Conservation (phyloP, 2,113 vertebrate genomes). For the Mohoua ochrocephala region DNA sequence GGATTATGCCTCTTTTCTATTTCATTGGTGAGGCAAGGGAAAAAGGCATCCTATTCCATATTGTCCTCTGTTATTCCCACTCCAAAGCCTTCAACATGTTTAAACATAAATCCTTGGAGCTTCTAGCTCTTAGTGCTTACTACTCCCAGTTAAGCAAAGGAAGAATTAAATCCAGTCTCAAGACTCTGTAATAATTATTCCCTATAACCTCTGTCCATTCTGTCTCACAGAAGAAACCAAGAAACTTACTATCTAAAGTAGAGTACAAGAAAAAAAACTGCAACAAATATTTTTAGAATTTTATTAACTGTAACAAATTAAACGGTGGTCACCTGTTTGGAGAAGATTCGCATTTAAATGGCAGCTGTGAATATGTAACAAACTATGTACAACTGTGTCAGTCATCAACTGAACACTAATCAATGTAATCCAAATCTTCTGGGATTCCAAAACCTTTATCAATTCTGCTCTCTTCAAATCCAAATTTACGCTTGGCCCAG, state of each 20-base stretch:
- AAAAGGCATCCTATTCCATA: neutral
- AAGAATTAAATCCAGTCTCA: neutral
- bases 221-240: neutral
- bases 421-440: slow-evolving; percentile 95
- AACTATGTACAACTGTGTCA: slow-evolving; percentile 11
- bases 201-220: neutral
- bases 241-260: neutral
- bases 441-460: slow-evolving; percentile 97
- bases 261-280: neutral
- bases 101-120: neutral
- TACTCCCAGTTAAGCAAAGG: neutral
- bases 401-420: slow-evolving; percentile 61
- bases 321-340: neutral
- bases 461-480: slow-evolving; percentile 88
- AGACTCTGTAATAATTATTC: neutral
- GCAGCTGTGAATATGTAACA: neutral
- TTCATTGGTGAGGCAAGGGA: neutral
- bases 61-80: neutral
- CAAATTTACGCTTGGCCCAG: slow-evolving; percentile 96
- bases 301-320: slow-evolving; percentile 58
- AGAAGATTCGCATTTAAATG: neutral
- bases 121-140: neutral
- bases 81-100: neutral
- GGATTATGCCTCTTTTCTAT: neutral
- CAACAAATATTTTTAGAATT: neutral